Base-by-base conservation (phyloP, 2,113 vertebrate species). In the Pteropus alecto region DNA sequence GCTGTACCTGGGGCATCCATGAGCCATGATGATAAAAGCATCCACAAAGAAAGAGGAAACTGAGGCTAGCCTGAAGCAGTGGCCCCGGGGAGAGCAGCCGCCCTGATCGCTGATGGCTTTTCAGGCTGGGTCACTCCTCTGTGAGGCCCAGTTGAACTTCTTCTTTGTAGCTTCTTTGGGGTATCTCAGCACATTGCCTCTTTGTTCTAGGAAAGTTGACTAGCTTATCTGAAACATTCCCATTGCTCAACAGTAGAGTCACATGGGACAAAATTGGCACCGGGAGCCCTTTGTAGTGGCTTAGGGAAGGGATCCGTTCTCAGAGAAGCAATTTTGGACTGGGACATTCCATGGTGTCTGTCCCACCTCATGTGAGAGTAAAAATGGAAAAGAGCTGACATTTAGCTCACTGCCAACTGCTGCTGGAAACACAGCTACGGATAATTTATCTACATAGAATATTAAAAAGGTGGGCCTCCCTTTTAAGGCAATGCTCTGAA, bases 331-430 rank as follows among this genome's bases (percentile, higher is more conserved):
- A 15, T 18, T 87, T 81, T 21, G 19, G 56, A 41, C n/a, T 60
- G 9, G 1, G 56, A 8, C 22, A 18, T 89, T 7, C 13, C 21
- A 10, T 3, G 26, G 24, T 48, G 58, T 92, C 35, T 83, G 38
- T 68, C 12, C 56, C 54, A 81, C 11, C 30, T 90, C 51, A 33
- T 1, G 2, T 7, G 15, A 81, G 26, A 76, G 24, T 41, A 43
- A 51, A 90, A 90, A 68, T 35, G 35, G 33, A 41, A 58, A 81
- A 76, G 7, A 26, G 1, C 51, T 96, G 94, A 82, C 76, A 67
- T 91, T 90, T 85, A 88, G n/a, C 24, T 93, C 51, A n/a, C 58
- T 96, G 85, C 48, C 67, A 93, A 77, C 21, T 82, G 46, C 87
- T 87, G 21, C 65, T 86, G 56, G 35, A 73, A 83, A 88, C 61